These are phyloP conservation scores for Oryzaephilus surinamensis DNA, from an alignment of 1,140 invertebrate species.

Conservation along the genomic window DNA sequence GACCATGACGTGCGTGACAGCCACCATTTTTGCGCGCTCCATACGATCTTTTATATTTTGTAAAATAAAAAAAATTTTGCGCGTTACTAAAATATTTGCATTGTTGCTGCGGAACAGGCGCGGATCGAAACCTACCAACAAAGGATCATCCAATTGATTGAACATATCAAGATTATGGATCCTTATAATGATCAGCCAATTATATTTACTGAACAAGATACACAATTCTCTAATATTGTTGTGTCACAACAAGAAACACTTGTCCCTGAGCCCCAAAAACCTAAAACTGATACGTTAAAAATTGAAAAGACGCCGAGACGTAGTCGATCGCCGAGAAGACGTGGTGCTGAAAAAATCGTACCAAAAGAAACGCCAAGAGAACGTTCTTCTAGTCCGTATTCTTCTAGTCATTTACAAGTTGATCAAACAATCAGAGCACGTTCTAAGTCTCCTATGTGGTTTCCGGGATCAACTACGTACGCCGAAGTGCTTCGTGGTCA, in stretches of 20 bases:
- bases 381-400: too few relatives aligned
- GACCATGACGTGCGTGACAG: slow-evolving; percentile 24
- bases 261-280: slow-evolving; percentile 6
- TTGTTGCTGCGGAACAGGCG: slow-evolving; percentile 56
- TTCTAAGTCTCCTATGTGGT: slow-evolving; percentile 61
- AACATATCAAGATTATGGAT: slow-evolving; percentile 60
- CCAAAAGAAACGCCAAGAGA: slow-evolving; percentile 7
- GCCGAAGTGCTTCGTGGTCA: slow-evolving; percentile 62
- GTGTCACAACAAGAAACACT: slow-evolving; percentile 4
- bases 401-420: slow-evolving; percentile 1
- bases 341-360: slow-evolving; percentile 20
- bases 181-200: slow-evolving; percentile 49
- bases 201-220: slow-evolving; percentile 6
- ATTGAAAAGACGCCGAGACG: slow-evolving; percentile 22
- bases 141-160: slow-evolving; percentile 54
- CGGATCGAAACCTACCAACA: slow-evolving; percentile 51
- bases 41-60: slow-evolving; percentile 4
- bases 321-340: slow-evolving; percentile 31
- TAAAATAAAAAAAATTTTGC: slow-evolving; percentile 2
- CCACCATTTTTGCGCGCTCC: slow-evolving; percentile 27
- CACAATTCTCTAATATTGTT: not conserved
- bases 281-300: not conserved
- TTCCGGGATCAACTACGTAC: slow-evolving; percentile 60
- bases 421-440: slow-evolving; percentile 32
- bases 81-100: slow-evolving; percentile 30